phyloP scores from a whole-genome alignment of 1,140 invertebrate species.

The Aphaenogaster rudis region DNA sequence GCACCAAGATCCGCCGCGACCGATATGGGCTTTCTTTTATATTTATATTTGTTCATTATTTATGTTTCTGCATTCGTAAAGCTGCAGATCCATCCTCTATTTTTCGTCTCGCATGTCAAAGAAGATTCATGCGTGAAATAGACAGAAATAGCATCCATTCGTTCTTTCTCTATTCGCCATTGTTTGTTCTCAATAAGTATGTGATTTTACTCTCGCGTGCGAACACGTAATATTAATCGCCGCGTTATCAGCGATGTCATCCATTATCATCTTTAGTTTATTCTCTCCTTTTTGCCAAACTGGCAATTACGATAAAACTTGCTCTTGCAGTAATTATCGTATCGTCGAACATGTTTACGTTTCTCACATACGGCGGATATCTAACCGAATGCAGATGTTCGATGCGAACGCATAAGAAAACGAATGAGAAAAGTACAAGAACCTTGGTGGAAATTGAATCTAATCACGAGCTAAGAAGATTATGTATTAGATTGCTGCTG shows the following conservation, averaged over 20 bases:
- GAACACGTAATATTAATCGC: background rate
- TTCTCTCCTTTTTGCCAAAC: background rate
- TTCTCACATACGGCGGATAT: background rate
- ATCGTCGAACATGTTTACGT: background rate
- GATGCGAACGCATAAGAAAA: background rate
- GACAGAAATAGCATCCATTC: background rate
- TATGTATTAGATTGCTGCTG: background rate
- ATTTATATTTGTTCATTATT: background rate
- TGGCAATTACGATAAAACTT: background rate
- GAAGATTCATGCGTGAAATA: background rate
- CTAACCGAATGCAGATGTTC: background rate
- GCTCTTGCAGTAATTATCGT: background rate
- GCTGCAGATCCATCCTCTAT: background rate
- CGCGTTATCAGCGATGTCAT: background rate
- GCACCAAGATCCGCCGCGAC: too few relatives aligned
- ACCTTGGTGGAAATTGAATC: background rate
- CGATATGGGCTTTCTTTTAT: too few relatives aligned
- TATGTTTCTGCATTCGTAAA: background rate
- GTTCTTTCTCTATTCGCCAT: background rate
- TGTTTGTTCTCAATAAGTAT: background rate
- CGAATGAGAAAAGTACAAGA: background rate
- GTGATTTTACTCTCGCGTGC: background rate
- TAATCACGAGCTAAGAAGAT: background rate
- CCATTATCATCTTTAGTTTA: background rate
- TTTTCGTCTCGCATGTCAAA: background rate